Percentiles rank a stretch among this genome's conserved stretches.
These are phyloP conservation scores for Clarias magur DNA, from an alignment of 2,113 vertebrate species.

Conservation along the genomic window DNA sequence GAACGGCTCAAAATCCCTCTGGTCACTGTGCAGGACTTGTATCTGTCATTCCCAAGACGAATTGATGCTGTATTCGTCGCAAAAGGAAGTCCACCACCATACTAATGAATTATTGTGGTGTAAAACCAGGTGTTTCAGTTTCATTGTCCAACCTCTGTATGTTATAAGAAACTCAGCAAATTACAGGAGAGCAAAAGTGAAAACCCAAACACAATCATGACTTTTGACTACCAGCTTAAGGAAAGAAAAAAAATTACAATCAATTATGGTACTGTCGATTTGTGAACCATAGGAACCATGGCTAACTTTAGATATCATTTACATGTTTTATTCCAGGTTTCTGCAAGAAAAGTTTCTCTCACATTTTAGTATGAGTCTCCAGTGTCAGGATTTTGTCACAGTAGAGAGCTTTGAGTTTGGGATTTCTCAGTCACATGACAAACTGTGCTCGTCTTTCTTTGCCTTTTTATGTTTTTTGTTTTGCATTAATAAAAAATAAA, in stretches of 20 bases:
- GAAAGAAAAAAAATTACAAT: neutral
- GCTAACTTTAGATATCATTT: neutral
- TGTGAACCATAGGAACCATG: neutral
- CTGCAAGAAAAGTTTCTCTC: no score
- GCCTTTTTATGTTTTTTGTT: neutral
- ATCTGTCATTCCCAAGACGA: no score
- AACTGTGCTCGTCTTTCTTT: neutral
- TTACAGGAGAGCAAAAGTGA: constrained; percentile 22
- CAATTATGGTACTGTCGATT: neutral
- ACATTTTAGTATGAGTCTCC: neutral
- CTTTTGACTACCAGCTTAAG: neutral
- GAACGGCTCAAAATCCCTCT: no score
- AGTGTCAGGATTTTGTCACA: neutral
- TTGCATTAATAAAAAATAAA: neutral
- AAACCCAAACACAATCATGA: neutral
- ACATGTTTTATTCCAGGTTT: neutral
- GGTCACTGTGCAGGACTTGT: no score
- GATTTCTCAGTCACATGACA: neutral
- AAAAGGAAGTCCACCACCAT: no score
- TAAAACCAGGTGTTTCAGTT: no score
- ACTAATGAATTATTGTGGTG: no score
- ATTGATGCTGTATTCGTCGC: no score
- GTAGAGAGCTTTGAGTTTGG: neutral
- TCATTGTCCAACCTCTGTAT: no score
- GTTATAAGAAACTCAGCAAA: neutral